phyloP scores from a whole-genome alignment of 2,113 vertebrate species.

The Phainopepla nitens region DNA sequence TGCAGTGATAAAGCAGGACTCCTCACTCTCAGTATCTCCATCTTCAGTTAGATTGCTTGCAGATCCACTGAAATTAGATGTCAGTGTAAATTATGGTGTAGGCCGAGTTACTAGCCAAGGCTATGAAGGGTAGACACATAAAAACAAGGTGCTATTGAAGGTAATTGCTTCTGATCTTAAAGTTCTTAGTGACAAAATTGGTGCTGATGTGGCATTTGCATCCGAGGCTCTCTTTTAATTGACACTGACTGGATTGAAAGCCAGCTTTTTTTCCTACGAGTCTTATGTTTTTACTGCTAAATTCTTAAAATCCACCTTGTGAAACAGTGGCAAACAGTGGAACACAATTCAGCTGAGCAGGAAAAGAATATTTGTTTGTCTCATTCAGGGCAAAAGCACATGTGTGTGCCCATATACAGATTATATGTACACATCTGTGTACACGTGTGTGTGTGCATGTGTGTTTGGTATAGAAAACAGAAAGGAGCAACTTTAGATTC shows the following conservation, averaged over 20 bases:
- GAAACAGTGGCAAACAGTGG: not conserved
- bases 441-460: rapidly evolving
- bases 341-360: not conserved
- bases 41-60: constrained; percentile 79
- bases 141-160: constrained; percentile 81
- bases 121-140: constrained; percentile 76
- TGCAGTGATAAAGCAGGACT: constrained; percentile 73
- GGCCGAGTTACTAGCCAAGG: constrained; percentile 71
- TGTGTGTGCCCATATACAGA: rapidly evolving
- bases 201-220: constrained; percentile 86
- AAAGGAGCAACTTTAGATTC: not conserved
- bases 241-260: constrained; percentile 61
- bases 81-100: constrained; percentile 89
- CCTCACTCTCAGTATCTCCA: constrained; percentile 73
- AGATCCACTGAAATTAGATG: constrained; percentile 91
- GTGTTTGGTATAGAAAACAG: not conserved
- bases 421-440: not conserved
- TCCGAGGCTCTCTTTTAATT: constrained; percentile 74
- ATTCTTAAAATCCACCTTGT: constrained; percentile 39
- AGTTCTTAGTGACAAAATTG: constrained; percentile 81
- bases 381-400: not conserved
- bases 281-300: constrained; percentile 47
- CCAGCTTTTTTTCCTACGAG: not conserved
- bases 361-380: not conserved
- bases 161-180: constrained; percentile 87